A percentile compares a stretch with the other conserved stretches of the same genome.
These are phyloP conservation scores for Labeo rohita DNA, from an alignment of 2,113 vertebrate genomes.

Conservation along the genomic window DNA sequence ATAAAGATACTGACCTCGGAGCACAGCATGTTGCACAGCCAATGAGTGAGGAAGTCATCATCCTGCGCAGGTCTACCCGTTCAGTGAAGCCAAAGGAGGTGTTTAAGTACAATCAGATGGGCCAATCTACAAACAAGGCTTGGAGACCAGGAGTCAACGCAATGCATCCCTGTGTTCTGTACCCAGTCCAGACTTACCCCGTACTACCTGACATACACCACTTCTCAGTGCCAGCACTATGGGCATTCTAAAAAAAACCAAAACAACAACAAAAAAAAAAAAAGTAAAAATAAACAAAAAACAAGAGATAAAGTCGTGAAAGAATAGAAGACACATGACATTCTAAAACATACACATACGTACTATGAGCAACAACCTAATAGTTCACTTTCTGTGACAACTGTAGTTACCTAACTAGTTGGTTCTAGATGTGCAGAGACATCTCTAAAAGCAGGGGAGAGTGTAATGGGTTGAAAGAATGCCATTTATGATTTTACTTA, in stretches of 20 bases:
- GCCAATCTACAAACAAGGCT: not conserved
- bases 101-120: not conserved
- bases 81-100: not conserved
- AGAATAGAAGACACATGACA: not conserved
- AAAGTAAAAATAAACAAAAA: too few species aligned
- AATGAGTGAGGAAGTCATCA: not conserved
- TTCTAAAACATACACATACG: not conserved
- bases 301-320: not conserved
- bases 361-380: too few species aligned
- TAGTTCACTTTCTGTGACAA: too few species aligned
- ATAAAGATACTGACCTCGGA: not conserved
- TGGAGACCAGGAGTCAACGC: not conserved
- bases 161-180: not conserved
- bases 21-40: not conserved
- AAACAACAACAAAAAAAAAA: too few species aligned
- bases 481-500: too few species aligned
- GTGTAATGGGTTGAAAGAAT: too few species aligned
- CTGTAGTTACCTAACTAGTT: too few species aligned
- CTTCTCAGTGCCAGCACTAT: not conserved
- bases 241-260: not conserved
- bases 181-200: not conserved
- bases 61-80: not conserved
- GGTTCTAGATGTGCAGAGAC: too few species aligned
- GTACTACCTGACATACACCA: not conserved
- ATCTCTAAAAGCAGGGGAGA: too few species aligned